Evolutionary conservation across 2,797 vertebrate species (phyloP), one percentile per base, ranked within the genome.

Genomic region (Sebastes oblongus): DNA sequence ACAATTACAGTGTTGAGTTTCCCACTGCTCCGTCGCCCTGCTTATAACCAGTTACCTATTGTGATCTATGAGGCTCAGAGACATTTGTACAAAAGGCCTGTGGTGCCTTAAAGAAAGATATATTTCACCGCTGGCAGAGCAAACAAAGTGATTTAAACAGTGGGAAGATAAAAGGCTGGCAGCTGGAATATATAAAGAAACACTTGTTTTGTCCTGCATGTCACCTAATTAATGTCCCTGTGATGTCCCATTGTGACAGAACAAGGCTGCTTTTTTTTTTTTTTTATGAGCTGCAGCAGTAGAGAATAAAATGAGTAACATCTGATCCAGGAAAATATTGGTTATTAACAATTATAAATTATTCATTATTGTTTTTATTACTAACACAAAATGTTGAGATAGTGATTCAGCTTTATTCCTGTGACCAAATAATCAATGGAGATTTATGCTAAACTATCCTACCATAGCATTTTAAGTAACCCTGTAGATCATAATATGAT

Each of bases 171-270:
- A 92, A 91, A 91, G 80, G 66, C 52, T 88, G 78, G 78, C 89
- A 86, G 72, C 59, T 54, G 36, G 22, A 87, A 86, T 74, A 78
- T 34, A 66, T 39, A 78, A 72, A 64, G 36, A 84, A 78, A 27
- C 60, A 75, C 75, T 76, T 81, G 36, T 87, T 92, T 89, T 90
- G 76, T 89, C 71, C 30, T 87, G 75, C 78, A 82, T 85, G 87
- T 78, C 89, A 90, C 69, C 67, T 84, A 91, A 92, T 94, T 90
- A 86, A 89, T 89, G 89, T 93, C 56, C 20, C 77, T 85, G 75
- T 88, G 87, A 86, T 79, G 77, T 90, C 69, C 81, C 62, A 78
- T 83, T 80, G 75, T 82, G 82, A 78, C 76, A 90, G 84, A 82
- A 87, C 65, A 84, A 36, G 52, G 56, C n/a, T 80, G 62, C 34